Conservation (phyloP, 2,797 vertebrate genomes). For the Caiman crocodilus region DNA sequence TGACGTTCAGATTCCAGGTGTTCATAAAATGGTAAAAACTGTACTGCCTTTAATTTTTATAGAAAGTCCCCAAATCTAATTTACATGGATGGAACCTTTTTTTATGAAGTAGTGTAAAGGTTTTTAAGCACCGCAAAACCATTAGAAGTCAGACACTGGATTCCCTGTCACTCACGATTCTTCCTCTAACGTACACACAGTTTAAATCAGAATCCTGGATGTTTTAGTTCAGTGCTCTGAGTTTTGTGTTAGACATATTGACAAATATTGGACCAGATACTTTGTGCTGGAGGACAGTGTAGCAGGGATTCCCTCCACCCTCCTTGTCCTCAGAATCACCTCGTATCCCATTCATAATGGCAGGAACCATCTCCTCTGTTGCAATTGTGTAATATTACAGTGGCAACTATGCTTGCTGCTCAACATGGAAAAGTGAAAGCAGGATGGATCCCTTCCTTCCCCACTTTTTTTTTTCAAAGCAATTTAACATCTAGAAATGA, state of each 20-base stretch:
- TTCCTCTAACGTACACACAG: neutral
- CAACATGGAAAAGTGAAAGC: slow-evolving; percentile 31
- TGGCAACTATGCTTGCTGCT: neutral
- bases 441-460: neutral
- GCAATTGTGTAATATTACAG: accelerated
- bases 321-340: neutral
- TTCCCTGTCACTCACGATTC: neutral
- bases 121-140: neutral
- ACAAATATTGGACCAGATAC: accelerated
- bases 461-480: neutral
- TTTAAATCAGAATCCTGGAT: neutral
- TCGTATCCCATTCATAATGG: accelerated
- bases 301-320: neutral
- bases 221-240: neutral
- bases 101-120: neutral
- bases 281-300: neutral
- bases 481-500: neutral
- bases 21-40: neutral
- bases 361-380: accelerated
- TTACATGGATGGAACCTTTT: neutral
- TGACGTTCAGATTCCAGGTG: neutral
- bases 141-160: neutral
- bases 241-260: neutral
- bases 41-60: neutral
- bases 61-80: neutral